A percentile compares a stretch with the other conserved stretches of the same genome.
phyloP scores from a whole-genome alignment of 37 sponge, comb jelly and placozoan species.

The Bolinopsis microptera region DNA sequence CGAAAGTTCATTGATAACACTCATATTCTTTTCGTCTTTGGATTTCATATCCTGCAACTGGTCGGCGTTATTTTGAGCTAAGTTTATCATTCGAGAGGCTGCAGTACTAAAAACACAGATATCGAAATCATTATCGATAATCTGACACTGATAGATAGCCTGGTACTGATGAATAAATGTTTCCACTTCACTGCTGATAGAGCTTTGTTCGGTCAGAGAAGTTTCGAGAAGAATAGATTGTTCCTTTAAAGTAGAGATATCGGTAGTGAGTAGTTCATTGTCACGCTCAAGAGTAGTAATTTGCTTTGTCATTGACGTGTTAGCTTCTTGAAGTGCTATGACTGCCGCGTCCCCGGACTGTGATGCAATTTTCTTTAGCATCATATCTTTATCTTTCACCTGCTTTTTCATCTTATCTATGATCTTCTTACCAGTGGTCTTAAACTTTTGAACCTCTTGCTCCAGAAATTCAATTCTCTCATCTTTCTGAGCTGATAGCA shows the following conservation, averaged over 20 bases:
- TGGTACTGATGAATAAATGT: background rate
- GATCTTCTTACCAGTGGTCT: constrained; percentile 36
- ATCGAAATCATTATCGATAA: constrained; percentile 15
- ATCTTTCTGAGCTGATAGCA: background rate
- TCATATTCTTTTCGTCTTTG: background rate
- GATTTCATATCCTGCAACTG: background rate
- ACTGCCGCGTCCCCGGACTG: background rate
- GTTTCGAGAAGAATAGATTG: background rate
- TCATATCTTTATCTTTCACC: background rate
- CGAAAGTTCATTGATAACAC: background rate
- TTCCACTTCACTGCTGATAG: background rate
- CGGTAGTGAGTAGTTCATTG: background rate
- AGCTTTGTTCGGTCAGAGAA: background rate
- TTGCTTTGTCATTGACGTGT: background rate
- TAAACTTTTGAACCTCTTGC: constrained; percentile 1
- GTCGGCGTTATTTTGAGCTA: background rate
- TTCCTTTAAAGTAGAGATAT: background rate
- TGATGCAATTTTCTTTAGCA: background rate
- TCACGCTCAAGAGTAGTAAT: background rate
- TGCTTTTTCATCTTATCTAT: constrained; percentile 25
- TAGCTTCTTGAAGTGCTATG: background rate
- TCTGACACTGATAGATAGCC: background rate
- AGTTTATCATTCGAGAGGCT: background rate
- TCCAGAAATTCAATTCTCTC: background rate
- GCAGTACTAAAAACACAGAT: background rate